These are phyloP conservation scores for Lamellibrachia satsuma DNA, from an alignment of 2,888 invertebrate genomes.

Conservation along the genomic window DNA sequence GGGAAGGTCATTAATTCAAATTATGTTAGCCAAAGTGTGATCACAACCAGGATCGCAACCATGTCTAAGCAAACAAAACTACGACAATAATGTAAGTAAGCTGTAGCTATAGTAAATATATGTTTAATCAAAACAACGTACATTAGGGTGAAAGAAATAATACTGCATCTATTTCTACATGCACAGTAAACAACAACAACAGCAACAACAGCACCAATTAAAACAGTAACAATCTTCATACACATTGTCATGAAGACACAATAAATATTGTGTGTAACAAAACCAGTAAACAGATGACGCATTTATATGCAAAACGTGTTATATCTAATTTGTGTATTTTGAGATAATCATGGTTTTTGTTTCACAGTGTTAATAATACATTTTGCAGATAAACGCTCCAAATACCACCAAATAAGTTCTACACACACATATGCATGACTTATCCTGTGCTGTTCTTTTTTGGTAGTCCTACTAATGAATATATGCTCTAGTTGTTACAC, in stretches of 20 bases:
- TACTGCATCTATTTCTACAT: background rate
- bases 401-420: background rate
- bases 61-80: background rate
- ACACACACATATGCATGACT: too few species aligned
- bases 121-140: constrained; percentile 13
- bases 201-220: background rate
- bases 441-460: too few species aligned
- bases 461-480: too few species aligned
- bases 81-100: background rate
- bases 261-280: background rate
- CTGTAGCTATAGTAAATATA: background rate
- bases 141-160: background rate
- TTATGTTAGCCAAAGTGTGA: background rate
- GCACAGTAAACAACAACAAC: background rate
- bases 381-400: background rate
- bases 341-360: too few species aligned
- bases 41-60: background rate
- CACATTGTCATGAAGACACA: background rate
- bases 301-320: background rate
- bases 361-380: too few species aligned
- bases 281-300: background rate
- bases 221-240: background rate
- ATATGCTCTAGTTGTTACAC: too few species aligned
- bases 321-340: too few species aligned
- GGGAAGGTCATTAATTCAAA: background rate